A percentile compares a stretch with the other conserved stretches of the same genome.
These are phyloP conservation scores for Pampusana beccarii DNA, from an alignment of 2,113 vertebrate genomes.

Conservation along the genomic window DNA sequence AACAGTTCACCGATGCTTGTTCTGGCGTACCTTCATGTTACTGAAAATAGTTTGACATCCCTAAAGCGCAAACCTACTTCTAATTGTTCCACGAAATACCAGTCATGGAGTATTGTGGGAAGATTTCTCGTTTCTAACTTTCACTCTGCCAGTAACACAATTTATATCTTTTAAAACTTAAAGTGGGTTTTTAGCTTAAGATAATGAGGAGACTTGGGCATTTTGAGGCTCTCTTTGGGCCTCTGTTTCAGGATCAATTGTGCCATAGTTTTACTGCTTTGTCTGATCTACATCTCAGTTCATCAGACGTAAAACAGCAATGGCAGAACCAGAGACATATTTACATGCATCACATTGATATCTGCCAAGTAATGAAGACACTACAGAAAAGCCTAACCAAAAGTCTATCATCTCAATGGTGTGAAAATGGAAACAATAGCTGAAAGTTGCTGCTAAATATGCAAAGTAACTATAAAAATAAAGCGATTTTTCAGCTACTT, in stretches of 20 bases:
- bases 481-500: background rate
- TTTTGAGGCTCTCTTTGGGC: background rate
- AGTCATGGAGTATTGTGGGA: background rate
- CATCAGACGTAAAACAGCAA: background rate
- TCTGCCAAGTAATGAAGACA: background rate
- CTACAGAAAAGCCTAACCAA: background rate
- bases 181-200: background rate
- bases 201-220: accelerated
- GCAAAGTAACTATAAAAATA: background rate
- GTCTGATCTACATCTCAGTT: background rate
- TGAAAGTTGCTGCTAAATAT: background rate
- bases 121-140: background rate
- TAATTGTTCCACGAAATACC: background rate
- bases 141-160: background rate
- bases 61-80: background rate
- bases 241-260: background rate
- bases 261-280: background rate
- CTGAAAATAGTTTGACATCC: background rate
- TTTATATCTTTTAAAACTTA: background rate
- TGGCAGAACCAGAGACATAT: background rate
- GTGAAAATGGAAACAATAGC: background rate
- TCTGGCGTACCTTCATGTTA: accelerated
- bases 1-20: accelerated
- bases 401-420: background rate
- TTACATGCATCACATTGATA: background rate